phyloP scores from a whole-genome alignment of 2,888 invertebrate genomes.

The Rhingia campestris region DNA sequence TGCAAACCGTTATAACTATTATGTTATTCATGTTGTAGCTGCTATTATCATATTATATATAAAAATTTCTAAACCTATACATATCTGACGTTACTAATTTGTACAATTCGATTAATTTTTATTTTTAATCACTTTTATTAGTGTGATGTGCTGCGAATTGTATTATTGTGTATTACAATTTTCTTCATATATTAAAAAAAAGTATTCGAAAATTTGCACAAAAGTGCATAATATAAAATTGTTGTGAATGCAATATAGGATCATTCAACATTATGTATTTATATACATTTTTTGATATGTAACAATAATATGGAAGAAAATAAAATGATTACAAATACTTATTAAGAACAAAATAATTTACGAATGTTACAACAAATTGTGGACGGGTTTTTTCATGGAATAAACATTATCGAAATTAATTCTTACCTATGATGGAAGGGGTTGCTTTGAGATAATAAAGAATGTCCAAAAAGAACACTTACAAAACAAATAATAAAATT shows the following conservation, averaged over 20 bases:
- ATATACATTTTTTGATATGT: neutral
- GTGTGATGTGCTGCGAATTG: constrained; percentile 58
- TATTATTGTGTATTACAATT: constrained; percentile 42
- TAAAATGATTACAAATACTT: neutral
- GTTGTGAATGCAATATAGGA: constrained; percentile 26
- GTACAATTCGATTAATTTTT: constrained; percentile 17
- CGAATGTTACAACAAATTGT: constrained; percentile 7
- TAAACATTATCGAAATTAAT: constrained; percentile 21
- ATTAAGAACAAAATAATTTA: neutral
- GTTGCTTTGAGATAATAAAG: constrained; percentile 28
- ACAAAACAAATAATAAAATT: constrained; percentile 17
- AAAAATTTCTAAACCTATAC: constrained; percentile 43
- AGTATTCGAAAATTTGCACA: constrained; percentile 6
- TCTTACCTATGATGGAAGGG: neutral
- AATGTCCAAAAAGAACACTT: constrained; percentile 17
- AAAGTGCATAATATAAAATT: constrained; percentile 11
- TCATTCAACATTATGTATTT: constrained; percentile 3
- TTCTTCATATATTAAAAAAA: constrained; percentile 22
- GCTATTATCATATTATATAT: constrained; percentile 28
- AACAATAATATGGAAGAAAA: neutral
- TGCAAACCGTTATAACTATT: neutral
- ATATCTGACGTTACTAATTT: constrained; percentile 15
- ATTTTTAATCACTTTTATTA: constrained; percentile 2
- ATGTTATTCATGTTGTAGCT: neutral
- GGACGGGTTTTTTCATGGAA: constrained; percentile 60